Evolutionary conservation across 2,888 invertebrate genomes (phyloP), one percentile per base, ranked within the genome.

Genomic region (Scelioninae gen. 2): DNA sequence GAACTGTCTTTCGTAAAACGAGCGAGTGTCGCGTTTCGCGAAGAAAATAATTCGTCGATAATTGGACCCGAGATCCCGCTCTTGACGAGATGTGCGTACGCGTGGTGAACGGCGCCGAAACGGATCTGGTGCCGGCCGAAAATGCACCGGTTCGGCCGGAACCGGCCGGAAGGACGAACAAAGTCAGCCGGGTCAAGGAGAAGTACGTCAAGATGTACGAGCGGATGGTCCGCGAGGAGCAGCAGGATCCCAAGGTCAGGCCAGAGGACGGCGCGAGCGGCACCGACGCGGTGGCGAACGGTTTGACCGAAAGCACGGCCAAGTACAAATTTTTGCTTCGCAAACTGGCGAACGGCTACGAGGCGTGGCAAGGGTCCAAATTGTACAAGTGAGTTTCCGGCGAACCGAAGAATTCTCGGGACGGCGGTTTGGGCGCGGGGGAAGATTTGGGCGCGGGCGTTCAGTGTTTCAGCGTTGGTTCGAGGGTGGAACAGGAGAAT

Each of bases 41-140:
- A 3, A 31, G 4, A n/a, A 28, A 31, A 16, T 16, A 7, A 39
- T 2, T 10, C 13, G 35, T 31, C 31, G 31, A 10, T 9, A 5
- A 11, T 11, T 16, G 4, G 16, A 16, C 39, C 9, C n/a, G n/a
- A n/a, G n/a, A n/a, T n/a, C n/a, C n/a, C n/a, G n/a, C n/a, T n/a
- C n/a, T n/a, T 60, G 31, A 61, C 35, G 53, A 52, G 48, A 69
- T 61, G 69, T 69, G 69, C 18, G 69, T 69, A 11, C 69, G 69
- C 31, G 39, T 69, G 53, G 16, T 55, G 13, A 60, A 39, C 41
- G 48, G 22, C 1, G 16, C 60, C 0, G 60, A 60, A 6, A 33
- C 57, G 39, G 13, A 35, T 13, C 43, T 58, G 43, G 57, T 43
- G 33, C 11, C 60, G 4, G n/a, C n/a, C n/a, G 22, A 33, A 16